Conservation (phyloP, 2,797 vertebrate genomes). For the Podargus strigoides region DNA sequence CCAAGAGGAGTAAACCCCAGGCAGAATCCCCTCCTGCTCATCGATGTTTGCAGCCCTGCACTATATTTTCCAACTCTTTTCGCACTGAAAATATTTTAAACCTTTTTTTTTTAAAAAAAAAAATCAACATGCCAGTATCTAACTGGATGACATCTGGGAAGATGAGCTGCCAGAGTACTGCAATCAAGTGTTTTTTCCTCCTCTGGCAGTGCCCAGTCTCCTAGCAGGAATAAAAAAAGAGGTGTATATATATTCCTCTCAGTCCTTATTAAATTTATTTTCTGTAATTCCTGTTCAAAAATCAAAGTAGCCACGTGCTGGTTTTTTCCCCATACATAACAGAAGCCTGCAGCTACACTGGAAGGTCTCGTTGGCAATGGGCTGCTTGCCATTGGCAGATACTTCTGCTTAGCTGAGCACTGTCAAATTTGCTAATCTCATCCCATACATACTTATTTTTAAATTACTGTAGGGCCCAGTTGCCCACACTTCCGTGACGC, state of each 20-base stretch:
- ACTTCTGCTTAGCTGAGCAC: conserved; percentile 41
- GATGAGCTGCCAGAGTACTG: not conserved
- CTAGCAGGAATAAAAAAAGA: not conserved
- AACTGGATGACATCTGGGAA: not conserved
- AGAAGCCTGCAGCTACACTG: not conserved
- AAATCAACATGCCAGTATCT: not conserved
- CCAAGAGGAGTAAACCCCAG: not conserved
- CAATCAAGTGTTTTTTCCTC: not conserved
- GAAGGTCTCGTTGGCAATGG: not conserved
- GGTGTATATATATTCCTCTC: not conserved
- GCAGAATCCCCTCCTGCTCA: not conserved
- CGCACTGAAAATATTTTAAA: not conserved
- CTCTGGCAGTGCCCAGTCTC: not conserved
- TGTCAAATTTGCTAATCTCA: conserved; percentile 45
- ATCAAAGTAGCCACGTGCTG: not conserved
- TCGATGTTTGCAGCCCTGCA: not conserved
- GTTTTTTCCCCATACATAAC: not conserved
- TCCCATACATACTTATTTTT: conserved; percentile 51
- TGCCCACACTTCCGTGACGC: conserved; percentile 53
- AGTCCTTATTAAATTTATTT: not conserved
- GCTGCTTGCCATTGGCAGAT: conserved; percentile 18
- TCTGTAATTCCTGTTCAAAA: not conserved
- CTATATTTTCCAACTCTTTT: not conserved
- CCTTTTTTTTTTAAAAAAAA: not conserved
- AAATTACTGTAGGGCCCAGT: conserved; percentile 42